A percentile compares a stretch with the other conserved stretches of the same genome.
Conservation (phyloP, 2,113 vertebrate genomes). For the Solenodon paradoxus region DNA sequence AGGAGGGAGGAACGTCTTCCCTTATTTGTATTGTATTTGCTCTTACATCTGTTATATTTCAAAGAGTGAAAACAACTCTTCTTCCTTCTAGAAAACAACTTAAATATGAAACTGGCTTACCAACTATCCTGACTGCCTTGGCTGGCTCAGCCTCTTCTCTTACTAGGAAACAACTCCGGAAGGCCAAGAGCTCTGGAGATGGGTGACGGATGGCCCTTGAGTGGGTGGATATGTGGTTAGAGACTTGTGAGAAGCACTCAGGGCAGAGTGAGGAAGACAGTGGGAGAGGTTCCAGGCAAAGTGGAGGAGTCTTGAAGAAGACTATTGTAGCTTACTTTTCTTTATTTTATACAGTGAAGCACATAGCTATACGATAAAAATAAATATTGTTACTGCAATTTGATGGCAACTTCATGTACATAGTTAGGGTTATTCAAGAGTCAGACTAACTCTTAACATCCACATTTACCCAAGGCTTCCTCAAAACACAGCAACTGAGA, state of each 20-base stretch:
- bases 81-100: background rate
- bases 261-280: background rate
- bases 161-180: background rate
- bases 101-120: background rate
- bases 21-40: background rate
- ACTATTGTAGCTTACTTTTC: background rate
- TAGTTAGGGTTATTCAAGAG: background rate
- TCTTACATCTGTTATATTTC: background rate
- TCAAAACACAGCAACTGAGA: background rate
- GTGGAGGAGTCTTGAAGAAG: background rate
- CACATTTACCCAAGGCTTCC: background rate
- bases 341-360: background rate
- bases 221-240: fast-evolving
- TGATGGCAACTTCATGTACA: background rate
- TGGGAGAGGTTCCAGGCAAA: background rate
- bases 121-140: background rate
- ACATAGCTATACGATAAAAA: background rate
- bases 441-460: background rate
- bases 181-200: background rate
- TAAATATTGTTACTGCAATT: background rate
- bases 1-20: background rate
- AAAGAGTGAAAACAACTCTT: background rate
- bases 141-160: background rate
- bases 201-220: background rate
- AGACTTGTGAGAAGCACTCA: background rate